Evolutionary conservation across 2,113 vertebrate species (phyloP), one percentile per base, ranked within the genome.

Genomic region (Perccottus glenii): DNA sequence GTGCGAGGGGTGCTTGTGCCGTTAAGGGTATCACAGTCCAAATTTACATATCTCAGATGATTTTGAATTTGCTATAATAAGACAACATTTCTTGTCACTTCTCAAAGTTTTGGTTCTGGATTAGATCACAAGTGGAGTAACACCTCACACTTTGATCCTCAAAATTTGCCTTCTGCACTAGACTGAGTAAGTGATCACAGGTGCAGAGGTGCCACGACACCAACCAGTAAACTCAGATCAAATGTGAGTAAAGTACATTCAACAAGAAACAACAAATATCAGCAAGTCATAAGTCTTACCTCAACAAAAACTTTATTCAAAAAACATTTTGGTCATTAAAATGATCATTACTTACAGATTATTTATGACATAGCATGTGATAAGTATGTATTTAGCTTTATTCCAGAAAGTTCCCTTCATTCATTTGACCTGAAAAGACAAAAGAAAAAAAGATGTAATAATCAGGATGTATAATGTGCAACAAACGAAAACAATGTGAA

Each of bases 361-460:
- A 53, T 10, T 43, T 35, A 40, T 43, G 40, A 60, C 62, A 59
- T 52, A 65, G 19, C 15, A 0, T 11, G 0, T 8, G 16, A 64
- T 50, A 71, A 60, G 36, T 0, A 12, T 1, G 11, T 32, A 45
- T 60, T 70, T 58, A 11, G 36, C 50, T 43, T 64, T 35, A 58
- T 36, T 55, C 33, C 46, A 67, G 45, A 67, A 48, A 16, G 42
- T 64, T 66, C 45, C n/a, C 15, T 33, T 61, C 47, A 19, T 70
- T 91, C 82, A 91, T 88, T 91, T 92, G 42, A 93, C 66, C 91
- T 91, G 88, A 80, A 87, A 88, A 62, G 2, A 82, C 50, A 76
- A 63, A 47, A 12, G 64, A n/a, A 48, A 49, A 15, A 14, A 15
- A 0, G 0, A 52, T 75, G 19, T 38, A 59, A n/a, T 51, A 42